Conservation (phyloP, 2,113 vertebrate genomes). For the Drymodes brunneopygia region DNA sequence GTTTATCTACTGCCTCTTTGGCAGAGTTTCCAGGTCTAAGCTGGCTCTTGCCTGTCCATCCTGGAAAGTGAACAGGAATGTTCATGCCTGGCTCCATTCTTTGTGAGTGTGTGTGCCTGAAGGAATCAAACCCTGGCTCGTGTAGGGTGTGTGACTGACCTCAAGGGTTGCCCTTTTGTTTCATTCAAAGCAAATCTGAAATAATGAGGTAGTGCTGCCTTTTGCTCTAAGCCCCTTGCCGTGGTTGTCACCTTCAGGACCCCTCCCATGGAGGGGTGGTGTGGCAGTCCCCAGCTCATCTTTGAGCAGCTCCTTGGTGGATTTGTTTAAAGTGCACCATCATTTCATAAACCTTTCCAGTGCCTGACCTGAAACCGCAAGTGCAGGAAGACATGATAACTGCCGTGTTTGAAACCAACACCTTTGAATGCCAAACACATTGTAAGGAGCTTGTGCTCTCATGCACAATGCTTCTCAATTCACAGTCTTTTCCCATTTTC, state of each 20-base stretch:
- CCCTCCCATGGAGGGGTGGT: background rate
- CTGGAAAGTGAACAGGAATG: background rate
- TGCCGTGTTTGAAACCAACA: background rate
- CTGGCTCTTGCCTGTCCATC: background rate
- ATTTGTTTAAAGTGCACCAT: background rate
- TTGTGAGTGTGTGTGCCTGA: background rate
- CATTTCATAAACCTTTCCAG: background rate
- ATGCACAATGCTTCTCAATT: background rate
- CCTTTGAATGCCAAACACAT: background rate
- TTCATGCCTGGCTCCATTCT: background rate
- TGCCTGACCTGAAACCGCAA: background rate
- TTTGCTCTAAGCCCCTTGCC: background rate
- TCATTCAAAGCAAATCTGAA: background rate
- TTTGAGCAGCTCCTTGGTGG: background rate
- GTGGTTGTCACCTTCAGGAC: background rate
- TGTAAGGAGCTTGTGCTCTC: background rate
- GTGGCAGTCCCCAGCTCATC: background rate
- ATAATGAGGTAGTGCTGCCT: background rate
- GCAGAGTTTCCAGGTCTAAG: background rate
- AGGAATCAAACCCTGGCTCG: background rate
- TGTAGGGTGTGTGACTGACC: accelerated
- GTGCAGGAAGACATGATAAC: background rate
- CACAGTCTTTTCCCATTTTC: background rate
- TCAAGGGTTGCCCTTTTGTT: background rate
- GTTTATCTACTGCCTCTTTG: background rate